Conservation (phyloP, 2,888 invertebrate genomes). For the Apoda limacodes region DNA sequence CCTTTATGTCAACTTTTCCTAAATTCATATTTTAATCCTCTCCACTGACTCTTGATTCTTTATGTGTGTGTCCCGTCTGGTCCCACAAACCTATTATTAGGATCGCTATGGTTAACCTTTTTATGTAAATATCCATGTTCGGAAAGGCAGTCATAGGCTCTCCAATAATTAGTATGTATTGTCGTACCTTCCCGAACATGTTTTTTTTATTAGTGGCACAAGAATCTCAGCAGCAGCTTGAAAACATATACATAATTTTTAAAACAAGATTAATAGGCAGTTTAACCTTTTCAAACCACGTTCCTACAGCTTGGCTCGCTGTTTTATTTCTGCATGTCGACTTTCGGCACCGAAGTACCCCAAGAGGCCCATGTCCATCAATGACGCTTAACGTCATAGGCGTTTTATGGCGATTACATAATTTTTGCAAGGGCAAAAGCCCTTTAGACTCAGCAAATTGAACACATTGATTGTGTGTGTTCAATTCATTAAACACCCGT, state of each 20-base stretch:
- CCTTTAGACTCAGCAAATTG: background rate
- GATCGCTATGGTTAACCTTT: constrained; percentile 18
- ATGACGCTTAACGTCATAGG: background rate
- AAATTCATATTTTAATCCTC: no score
- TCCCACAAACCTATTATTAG: constrained; percentile 12
- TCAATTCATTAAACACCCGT: background rate
- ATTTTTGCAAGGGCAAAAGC: background rate
- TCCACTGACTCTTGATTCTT: constrained; percentile 16
- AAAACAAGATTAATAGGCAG: constrained; percentile 5
- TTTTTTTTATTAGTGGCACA: constrained; percentile 17
- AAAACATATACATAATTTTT: constrained; percentile 8
- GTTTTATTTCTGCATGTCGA: background rate
- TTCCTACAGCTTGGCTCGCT: constrained; percentile 1
- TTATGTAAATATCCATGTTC: constrained; percentile 15
- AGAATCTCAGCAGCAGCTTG: constrained; percentile 10
- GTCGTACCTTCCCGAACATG: constrained; percentile 16
- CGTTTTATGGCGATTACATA: background rate
- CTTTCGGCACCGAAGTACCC: background rate
- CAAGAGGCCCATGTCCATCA: background rate
- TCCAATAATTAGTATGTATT: constrained; percentile 18
- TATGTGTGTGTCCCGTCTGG: constrained; percentile 15
- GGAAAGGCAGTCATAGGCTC: constrained; percentile 12
- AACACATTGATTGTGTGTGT: background rate
- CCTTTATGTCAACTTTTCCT: no score
- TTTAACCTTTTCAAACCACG: constrained; percentile 11